A percentile compares a stretch with the other conserved stretches of the same genome.
phyloP scores from a whole-genome alignment of 1,140 invertebrate genomes.

The Ruditapes philippinarum region DNA sequence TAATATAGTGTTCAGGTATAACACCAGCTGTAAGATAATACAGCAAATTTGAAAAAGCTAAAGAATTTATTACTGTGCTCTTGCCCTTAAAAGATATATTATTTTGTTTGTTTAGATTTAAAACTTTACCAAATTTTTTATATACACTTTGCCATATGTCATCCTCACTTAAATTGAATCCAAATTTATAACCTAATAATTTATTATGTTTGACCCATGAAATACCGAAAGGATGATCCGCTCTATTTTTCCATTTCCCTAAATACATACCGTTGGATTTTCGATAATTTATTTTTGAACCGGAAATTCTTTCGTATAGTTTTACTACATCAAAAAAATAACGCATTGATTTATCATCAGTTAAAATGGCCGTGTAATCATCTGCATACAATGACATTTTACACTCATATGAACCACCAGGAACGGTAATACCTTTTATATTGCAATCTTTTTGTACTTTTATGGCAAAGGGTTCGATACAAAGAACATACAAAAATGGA shows the following conservation, averaged over 20 bases:
- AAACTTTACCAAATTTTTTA: conserved; percentile 54
- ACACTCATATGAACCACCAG: conserved; percentile 50
- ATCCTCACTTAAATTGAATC: conserved; percentile 52
- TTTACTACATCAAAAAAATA: conserved; percentile 54
- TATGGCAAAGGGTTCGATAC: conserved; percentile 8
- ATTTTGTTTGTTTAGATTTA: conserved; percentile 40
- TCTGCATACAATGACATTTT: conserved; percentile 74
- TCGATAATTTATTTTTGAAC: conserved; percentile 68
- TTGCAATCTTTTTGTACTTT: background rate
- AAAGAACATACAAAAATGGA: conserved; percentile 21
- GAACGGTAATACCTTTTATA: conserved; percentile 35
- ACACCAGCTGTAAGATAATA: background rate
- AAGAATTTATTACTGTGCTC: conserved; percentile 58
- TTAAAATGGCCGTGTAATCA: conserved; percentile 65
- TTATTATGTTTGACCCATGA: conserved; percentile 63
- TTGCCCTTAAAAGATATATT: conserved; percentile 67
- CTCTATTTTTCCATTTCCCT: conserved; percentile 68
- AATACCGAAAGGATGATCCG: conserved; percentile 71
- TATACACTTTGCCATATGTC: conserved; percentile 64
- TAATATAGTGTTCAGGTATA: too few species aligned
- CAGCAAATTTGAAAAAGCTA: conserved; percentile 64
- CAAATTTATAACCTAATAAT: conserved; percentile 68
- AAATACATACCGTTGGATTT: conserved; percentile 69
- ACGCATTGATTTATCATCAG: conserved; percentile 52
- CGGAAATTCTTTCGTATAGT: conserved; percentile 64